Conservation (phyloP, 2,888 invertebrate genomes). For the Euzetes globulus region DNA sequence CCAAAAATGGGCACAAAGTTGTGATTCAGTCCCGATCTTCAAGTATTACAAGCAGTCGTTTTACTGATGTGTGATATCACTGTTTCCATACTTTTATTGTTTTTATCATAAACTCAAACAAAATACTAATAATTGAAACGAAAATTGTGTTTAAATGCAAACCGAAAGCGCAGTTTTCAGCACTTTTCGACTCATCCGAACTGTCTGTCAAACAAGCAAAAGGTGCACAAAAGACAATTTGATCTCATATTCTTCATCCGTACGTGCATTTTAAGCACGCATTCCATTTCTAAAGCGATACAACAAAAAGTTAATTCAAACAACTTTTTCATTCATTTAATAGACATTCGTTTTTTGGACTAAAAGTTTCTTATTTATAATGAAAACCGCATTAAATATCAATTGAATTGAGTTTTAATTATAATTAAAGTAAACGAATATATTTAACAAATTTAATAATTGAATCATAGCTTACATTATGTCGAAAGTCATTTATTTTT, state of each 20-base stretch:
- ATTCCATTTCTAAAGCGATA: not conserved
- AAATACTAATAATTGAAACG: not conserved
- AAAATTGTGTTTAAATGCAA: not conserved
- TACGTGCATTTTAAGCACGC: conserved; percentile 29
- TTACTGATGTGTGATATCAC: conserved; percentile 68
- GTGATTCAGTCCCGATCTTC: conserved; percentile 82
- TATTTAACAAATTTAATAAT: conserved; percentile 27
- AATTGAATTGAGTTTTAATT: conserved; percentile 20
- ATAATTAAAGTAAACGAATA: conserved; percentile 12
- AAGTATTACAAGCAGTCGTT: conserved; percentile 65
- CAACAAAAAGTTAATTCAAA: not conserved
- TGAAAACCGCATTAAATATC: not conserved
- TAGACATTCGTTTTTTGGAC: not conserved
- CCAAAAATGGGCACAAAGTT: conserved; percentile 73
- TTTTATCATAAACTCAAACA: not conserved
- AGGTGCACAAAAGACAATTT: conserved; percentile 18
- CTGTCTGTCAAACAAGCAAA: not conserved
- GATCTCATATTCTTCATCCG: not conserved
- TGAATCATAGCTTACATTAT: conserved; percentile 20
- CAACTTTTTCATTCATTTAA: conserved; percentile 21
- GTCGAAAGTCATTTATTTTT: conserved; percentile 23
- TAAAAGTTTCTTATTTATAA: not conserved
- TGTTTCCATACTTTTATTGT: not conserved
- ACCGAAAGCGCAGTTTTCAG: not conserved
- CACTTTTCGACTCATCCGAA: not conserved